Base-by-base conservation (phyloP, 1,140 invertebrate species). In the Dreissena polymorpha region DNA sequence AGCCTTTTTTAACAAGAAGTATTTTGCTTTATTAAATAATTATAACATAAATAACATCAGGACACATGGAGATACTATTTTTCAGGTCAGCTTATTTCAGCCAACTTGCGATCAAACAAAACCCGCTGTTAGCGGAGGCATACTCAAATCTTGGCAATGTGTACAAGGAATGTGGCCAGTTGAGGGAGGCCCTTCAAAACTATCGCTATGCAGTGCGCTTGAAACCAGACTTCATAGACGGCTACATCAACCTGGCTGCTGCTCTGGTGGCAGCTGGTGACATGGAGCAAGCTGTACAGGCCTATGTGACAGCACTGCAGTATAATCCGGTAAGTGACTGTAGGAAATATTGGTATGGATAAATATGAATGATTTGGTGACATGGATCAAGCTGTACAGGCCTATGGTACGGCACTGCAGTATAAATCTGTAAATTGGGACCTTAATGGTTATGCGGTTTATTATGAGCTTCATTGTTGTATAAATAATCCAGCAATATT, bases 181-280 rank as follows among this genome's bases (percentile, higher is more conserved):
- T 99, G 5, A 96, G 97, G 93, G 98, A 99, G 93, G 98, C 98
- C 23, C 92, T 99, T 76, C 95, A 95, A 76, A 99, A 99, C 93
- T 99, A 99, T 93, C 94, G 97, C 84, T 97, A 99, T 94, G 99
- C 99, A 50, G 98, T 99, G 10, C 94, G 98, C 18, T 94, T 99
- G 87, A 99, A 99, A 94, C 99, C 98, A 0, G 99, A 99, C 93
- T 99, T 99, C 93, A 99, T 99, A 89, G 98, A 99, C 95, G 99
- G 99, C n/a, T 99, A 99, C 92, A 99, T 99, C 89, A 99, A 99
- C 94, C 93, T 99, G 83, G 98, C 99, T 6, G 98, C 99, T 53
- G 99, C 99, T 25, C 94, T 99, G 6, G 99, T 99, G n/a, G 98
- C 98, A 82, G 97, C 98, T 23, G 97, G 98, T 25, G 98, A 99